Evolutionary conservation across 1,140 invertebrate species (phyloP).

Genomic region (Diuraphis noxia): DNA sequence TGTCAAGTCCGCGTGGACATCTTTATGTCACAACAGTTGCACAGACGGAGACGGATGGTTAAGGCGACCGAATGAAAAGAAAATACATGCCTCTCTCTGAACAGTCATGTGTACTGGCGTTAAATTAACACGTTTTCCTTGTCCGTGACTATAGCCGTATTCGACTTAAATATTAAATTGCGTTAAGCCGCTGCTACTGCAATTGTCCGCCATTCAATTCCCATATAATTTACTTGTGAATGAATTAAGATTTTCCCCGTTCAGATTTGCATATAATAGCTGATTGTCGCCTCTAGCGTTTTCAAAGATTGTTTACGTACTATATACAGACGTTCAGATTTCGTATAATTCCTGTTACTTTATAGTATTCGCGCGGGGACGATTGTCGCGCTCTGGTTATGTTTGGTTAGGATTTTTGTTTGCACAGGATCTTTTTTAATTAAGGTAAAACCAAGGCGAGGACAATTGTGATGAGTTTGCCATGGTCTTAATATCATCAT

Average conservation of each 20-base stretch:
- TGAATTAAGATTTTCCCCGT: background rate
- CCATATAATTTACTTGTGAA: constrained; percentile 19
- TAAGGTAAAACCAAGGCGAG: background rate
- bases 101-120: background rate
- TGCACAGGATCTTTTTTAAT: background rate
- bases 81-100: background rate
- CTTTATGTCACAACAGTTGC: background rate
- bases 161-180: constrained; percentile 9
- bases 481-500: background rate
- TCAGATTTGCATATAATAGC: constrained; percentile 10
- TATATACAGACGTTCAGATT: background rate
- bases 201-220: constrained; percentile 13
- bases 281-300: background rate
- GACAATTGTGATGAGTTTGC: background rate
- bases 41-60: background rate
- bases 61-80: background rate
- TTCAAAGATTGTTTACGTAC: constrained; percentile 1
- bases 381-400: background rate
- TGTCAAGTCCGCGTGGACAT: background rate
- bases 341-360: background rate
- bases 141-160: background rate
- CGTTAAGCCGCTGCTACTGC: background rate
- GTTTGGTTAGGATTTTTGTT: constrained; percentile 37
- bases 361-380: background rate
- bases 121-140: background rate